Evolutionary conservation across 2,888 invertebrate species (phyloP), one percentile per base, ranked within the genome.

Genomic region (Caenorhabditis becei): DNA sequence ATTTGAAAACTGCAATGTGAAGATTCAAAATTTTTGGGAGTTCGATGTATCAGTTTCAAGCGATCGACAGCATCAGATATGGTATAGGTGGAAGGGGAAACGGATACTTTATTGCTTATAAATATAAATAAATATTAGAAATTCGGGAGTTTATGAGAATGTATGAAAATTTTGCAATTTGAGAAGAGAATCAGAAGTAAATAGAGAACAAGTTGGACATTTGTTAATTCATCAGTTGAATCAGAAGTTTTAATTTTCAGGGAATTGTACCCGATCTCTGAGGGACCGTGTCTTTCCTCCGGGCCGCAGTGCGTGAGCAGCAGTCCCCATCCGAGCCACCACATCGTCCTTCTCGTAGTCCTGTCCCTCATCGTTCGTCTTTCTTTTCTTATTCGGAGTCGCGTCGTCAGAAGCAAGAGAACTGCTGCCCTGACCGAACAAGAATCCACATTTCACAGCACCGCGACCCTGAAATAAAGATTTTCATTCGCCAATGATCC

Each of bases 391-490:
- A 14, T 26, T 3, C 26, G 69, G 44, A 2, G 51, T 37, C 0
- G 66, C n/a, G 10, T 72, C 67, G 41, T 81, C 80, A n/a, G 77
- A 65, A 35, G 70, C 72, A 26, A 82, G 44, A 24, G 69, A 61
- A 32, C 63, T 58, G 20, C 54, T 71, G 32, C 67, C 69, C 28
- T 70, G 61, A 20, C 71, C 77, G 47, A 77, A 82, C 14, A 82
- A 26, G 41, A 77, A 82, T 24, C 81, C 77, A 37, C 81, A 74
- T 20, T 77, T 82, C 14, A 82, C 79, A 23, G 83, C 77, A 63
- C 84, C 84, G 23, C 84, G 58, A n/a, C 84, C 84, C 72, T 77
- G 61, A 7, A 79, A 63, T 24, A 16, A n/a, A n/a, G n/a, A n/a
- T n/a, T n/a, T n/a, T n/a, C n/a, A n/a, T n/a, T n/a, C n/a, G n/a